These are phyloP conservation scores for Keiferia lycopersicella DNA, from an alignment of 2,888 invertebrate genomes.

Conservation along the genomic window DNA sequence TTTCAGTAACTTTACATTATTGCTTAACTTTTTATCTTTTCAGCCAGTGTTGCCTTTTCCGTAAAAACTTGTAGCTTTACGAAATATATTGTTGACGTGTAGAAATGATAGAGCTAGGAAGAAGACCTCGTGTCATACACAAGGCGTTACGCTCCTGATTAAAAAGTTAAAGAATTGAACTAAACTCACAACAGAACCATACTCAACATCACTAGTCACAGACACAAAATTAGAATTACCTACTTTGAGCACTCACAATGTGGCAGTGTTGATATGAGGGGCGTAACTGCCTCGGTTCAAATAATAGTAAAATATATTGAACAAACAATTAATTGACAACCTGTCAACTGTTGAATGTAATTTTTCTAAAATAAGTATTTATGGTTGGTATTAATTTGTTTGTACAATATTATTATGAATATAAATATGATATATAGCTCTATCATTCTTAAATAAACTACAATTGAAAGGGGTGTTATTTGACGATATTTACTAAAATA, in stretches of 20 bases:
- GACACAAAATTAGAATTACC: conserved; percentile 1
- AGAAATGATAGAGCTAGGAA: conserved; percentile 9
- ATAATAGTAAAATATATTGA: background rate
- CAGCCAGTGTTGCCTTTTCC: background rate
- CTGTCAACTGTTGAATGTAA: background rate
- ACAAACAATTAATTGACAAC: background rate
- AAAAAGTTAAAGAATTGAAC: conserved; percentile 2
- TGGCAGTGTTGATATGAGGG: conserved; percentile 24
- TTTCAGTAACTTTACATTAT: background rate
- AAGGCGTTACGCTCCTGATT: background rate
- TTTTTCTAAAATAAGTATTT: background rate
- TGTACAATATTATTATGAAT: conserved; percentile 13
- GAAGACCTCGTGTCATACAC: background rate
- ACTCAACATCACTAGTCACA: background rate
- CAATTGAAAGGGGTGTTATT: background rate
- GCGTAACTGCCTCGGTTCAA: background rate
- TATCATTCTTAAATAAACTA: conserved; percentile 7
- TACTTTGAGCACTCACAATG: conserved; percentile 27
- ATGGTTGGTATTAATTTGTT: background rate
- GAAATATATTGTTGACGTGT: background rate
- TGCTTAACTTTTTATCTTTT: background rate
- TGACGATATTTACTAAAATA: conserved; percentile 14
- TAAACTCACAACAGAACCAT: conserved; percentile 7
- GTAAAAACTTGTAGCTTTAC: conserved; percentile 6
- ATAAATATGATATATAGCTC: conserved; percentile 5